These are phyloP conservation scores for Drosophila paramelanica DNA, from an alignment of 2,888 invertebrate species.

Conservation along the genomic window DNA sequence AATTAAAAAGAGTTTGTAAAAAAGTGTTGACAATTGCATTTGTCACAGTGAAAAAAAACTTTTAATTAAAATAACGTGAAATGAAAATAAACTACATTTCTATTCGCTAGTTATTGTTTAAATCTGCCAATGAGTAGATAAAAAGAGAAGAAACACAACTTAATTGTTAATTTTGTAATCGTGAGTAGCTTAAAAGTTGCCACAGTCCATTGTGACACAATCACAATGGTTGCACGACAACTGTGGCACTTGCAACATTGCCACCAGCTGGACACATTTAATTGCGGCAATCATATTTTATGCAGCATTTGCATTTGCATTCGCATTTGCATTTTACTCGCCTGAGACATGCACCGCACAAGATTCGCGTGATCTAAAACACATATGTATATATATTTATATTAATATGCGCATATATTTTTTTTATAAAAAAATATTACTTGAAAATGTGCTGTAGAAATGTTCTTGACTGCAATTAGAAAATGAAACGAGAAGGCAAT, in stretches of 20 bases:
- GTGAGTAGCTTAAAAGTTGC: constrained; percentile 1
- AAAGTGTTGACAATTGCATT: too few relatives aligned
- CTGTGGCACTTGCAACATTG: constrained; percentile 37
- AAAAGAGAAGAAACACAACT: background rate
- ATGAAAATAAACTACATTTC: too few relatives aligned
- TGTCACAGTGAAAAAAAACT: too few relatives aligned
- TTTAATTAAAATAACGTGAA: too few relatives aligned
- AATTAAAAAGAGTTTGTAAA: too few relatives aligned
- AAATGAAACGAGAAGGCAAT: constrained; percentile 12
- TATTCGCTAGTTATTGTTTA: too few relatives aligned
- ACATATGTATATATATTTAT: constrained; percentile 2
- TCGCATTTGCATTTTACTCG: constrained; percentile 42
- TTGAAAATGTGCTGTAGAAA: background rate
- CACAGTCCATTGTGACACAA: constrained; percentile 23
- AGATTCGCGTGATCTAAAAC: constrained; percentile 46
- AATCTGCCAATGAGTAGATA: too few relatives aligned
- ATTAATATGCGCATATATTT: background rate
- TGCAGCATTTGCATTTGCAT: constrained; percentile 51
- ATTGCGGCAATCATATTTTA: constrained; percentile 59
- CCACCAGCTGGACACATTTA: constrained; percentile 36
- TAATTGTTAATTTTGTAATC: constrained; percentile 3
- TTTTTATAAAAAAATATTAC: constrained; percentile 1
- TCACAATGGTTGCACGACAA: constrained; percentile 13
- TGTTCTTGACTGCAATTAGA: background rate
- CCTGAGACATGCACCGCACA: constrained; percentile 50